Evolutionary conservation across 2,113 vertebrate genomes (phyloP).

Genomic region (Azemiops feae): DNA sequence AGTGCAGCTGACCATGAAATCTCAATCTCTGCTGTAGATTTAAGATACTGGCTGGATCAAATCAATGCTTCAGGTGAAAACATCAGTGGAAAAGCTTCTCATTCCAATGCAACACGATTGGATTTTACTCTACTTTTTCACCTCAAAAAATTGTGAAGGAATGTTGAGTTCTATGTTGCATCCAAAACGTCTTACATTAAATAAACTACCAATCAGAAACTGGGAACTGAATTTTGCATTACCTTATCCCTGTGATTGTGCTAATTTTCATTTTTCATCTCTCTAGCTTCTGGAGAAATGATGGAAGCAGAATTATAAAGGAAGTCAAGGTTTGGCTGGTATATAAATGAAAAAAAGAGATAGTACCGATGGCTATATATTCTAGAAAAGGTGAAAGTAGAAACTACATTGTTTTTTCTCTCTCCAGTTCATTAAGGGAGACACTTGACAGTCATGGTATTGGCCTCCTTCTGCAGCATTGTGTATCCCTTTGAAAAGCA

Average conservation of each 20-base stretch:
- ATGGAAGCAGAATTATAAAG: background rate
- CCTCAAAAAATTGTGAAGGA: background rate
- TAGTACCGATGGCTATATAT: background rate
- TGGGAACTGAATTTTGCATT: background rate
- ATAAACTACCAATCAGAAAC: background rate
- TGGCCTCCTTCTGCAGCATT: background rate
- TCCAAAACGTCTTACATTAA: background rate
- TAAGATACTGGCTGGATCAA: background rate
- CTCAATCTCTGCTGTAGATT: background rate
- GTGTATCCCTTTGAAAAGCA: background rate
- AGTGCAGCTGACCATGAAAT: background rate
- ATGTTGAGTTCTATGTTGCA: background rate
- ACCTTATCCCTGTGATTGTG: background rate
- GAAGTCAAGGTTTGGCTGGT: background rate
- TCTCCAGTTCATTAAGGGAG: background rate
- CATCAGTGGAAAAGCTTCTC: background rate
- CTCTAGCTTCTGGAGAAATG: background rate
- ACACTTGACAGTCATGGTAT: background rate
- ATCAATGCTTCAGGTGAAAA: background rate
- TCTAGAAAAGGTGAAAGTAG: background rate
- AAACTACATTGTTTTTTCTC: background rate
- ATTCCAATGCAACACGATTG: background rate
- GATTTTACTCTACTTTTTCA: background rate
- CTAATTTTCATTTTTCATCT: background rate
- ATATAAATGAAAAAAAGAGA: background rate